Evolutionary conservation across 2,797 vertebrate genomes (phyloP).

Genomic region (Knipowitschia caucasica): DNA sequence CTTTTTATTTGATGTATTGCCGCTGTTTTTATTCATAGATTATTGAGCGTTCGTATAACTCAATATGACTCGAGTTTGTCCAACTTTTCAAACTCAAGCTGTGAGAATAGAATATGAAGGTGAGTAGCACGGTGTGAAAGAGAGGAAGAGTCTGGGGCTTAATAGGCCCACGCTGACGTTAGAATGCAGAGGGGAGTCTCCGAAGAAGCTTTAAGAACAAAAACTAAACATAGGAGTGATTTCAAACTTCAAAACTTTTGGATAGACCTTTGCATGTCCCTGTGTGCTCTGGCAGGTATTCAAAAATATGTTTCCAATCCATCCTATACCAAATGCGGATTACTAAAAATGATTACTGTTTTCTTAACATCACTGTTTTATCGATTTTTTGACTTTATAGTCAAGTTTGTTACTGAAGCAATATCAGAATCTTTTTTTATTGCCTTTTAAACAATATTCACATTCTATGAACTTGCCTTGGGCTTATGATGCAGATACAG

Average conservation of each 20-base stretch:
- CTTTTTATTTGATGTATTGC: constrained; percentile 26
- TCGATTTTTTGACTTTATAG: too few species aligned
- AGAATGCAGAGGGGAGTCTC: neutral
- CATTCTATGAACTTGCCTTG: too few species aligned
- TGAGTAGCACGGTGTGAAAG: constrained; percentile 1
- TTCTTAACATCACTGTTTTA: too few species aligned
- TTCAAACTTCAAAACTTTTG: neutral
- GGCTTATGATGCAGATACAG: too few species aligned
- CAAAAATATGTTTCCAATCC: too few species aligned
- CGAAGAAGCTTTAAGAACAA: neutral
- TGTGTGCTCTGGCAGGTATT: neutral
- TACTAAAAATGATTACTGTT: too few species aligned
- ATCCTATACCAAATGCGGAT: too few species aligned
- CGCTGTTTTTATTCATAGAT: neutral
- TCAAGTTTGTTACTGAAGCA: too few species aligned
- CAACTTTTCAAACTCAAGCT: constrained; percentile 5
- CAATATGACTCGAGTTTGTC: neutral
- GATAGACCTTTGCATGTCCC: neutral
- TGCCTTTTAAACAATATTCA: too few species aligned
- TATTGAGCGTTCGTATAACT: neutral
- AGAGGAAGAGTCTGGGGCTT: neutral
- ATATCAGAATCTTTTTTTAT: too few species aligned
- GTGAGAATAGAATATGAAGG: constrained; percentile 5
- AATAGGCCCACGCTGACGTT: neutral
- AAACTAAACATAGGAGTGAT: neutral